These are phyloP conservation scores for Darwinula stevensoni DNA, from an alignment of 2,888 invertebrate species.

Conservation along the genomic window DNA sequence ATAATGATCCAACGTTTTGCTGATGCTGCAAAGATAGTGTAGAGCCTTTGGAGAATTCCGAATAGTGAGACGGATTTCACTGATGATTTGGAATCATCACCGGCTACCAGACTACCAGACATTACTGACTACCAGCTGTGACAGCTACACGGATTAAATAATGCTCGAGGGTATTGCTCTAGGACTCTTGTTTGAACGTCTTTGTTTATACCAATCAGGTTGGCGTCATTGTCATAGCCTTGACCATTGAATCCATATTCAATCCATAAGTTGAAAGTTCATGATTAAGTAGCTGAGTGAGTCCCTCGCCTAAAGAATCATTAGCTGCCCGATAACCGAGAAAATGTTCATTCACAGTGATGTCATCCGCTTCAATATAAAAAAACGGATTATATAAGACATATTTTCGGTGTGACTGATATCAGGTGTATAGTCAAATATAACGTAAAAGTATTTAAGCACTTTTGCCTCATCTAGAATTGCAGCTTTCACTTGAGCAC, in stretches of 20 bases:
- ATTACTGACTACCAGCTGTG: too few relatives aligned
- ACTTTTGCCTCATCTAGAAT: slow-evolving; percentile 10
- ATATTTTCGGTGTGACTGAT: slow-evolving; percentile 13
- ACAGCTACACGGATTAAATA: slow-evolving; percentile 7
- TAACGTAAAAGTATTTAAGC: slow-evolving; percentile 12
- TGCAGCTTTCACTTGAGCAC: slow-evolving; percentile 12
- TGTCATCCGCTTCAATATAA: slow-evolving; percentile 4
- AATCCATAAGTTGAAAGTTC: neutral
- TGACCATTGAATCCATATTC: slow-evolving; percentile 5
- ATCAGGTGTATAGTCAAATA: slow-evolving; percentile 12
- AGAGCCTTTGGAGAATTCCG: slow-evolving; percentile 5
- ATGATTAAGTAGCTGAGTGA: neutral
- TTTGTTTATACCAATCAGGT: slow-evolving; percentile 7
- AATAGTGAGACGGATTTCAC: neutral
- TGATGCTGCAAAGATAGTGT: neutral
- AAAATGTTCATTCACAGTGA: slow-evolving; percentile 5
- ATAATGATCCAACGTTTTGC: neutral
- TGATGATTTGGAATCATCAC: slow-evolving; percentile 3
- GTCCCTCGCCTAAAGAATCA: neutral
- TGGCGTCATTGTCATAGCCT: slow-evolving; percentile 8
- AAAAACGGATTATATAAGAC: slow-evolving; percentile 12
- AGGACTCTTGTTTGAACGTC: slow-evolving; percentile 7
- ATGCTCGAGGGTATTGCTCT: slow-evolving; percentile 4
- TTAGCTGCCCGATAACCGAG: slow-evolving; percentile 4
- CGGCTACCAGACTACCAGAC: neutral